A percentile compares a stretch with the other conserved stretches of the same genome.
Evolutionary conservation across 2,113 vertebrate genomes (phyloP).

Genomic region (Trochalopteron elliotii): DNA sequence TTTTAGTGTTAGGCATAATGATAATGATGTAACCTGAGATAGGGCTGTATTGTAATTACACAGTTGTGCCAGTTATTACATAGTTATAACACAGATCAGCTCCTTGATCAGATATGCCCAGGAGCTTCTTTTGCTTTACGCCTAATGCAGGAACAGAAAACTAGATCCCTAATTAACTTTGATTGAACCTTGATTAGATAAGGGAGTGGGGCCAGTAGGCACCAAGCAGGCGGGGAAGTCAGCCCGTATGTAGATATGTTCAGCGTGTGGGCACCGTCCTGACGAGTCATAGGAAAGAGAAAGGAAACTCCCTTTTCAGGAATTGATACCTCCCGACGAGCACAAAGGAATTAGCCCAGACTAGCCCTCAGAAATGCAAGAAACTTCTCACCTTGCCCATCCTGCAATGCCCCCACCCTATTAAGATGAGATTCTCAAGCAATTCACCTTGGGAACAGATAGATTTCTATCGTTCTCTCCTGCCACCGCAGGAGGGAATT

Average conservation of each 20-base stretch:
- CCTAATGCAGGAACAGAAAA: conserved; percentile 64
- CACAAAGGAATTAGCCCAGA: conserved; percentile 53
- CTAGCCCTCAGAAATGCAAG: conserved; percentile 55
- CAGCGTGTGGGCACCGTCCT: conserved; percentile 60
- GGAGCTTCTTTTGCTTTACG: conserved; percentile 65
- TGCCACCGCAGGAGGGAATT: background rate
- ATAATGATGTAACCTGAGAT: conserved; percentile 69
- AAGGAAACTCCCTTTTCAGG: conserved; percentile 69
- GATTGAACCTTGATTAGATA: conserved; percentile 70
- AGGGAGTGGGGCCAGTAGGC: conserved; percentile 67
- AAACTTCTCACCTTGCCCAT: conserved; percentile 40
- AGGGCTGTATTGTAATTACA: conserved; percentile 66
- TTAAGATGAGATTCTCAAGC: conserved; percentile 40
- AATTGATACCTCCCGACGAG: conserved; percentile 65
- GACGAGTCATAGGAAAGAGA: conserved; percentile 63
- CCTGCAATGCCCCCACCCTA: conserved; percentile 38
- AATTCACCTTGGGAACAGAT: conserved; percentile 29
- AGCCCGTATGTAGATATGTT: conserved; percentile 51
- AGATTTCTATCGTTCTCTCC: conserved; percentile 21
- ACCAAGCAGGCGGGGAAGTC: conserved; percentile 63
- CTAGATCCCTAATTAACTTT: conserved; percentile 69
- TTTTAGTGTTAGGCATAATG: conserved; percentile 53
- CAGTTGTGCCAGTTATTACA: conserved; percentile 70
- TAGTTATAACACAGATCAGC: conserved; percentile 66
- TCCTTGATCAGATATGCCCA: conserved; percentile 70